Base-by-base conservation (phyloP, 2,797 vertebrate genomes). In the Pseudotriccus pelzelni region DNA sequence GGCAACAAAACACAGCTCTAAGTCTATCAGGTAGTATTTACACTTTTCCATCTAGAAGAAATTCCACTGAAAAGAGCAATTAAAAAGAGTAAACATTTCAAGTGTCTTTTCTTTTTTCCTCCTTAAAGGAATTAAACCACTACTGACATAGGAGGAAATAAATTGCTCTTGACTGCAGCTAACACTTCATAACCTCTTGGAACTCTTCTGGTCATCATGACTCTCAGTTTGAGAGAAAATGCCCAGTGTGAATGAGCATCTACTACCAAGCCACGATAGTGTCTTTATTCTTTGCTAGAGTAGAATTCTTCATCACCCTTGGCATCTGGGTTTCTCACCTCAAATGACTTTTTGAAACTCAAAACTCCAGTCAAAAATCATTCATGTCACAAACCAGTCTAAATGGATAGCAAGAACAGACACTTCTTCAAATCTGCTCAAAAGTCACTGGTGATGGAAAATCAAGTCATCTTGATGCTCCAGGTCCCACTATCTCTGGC, bases 391-490 rank as follows among this genome's bases (percentile, higher is more conserved):
- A 94, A 47, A 93, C n/a, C 2, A 30, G 37, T 43, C 37, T 34
- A 64, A 63, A 67, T 2, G 1, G 49, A 79, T 5, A 55, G 49
- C 59, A 78, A 55, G 58, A 87, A 62, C 16, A 28, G 14, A 43
- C 4, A 14, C 6, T 32, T 88, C 10, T 58, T 89, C 47, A 56
- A 73, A 82, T 47, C 18, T 94, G 28, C 21, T 80, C 56, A 58
- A 32, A 41, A 96, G 64, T 93, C 64, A 80, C 27, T 88, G 47
- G 69, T 37, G 44, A 94, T 60, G 56, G 90, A 72, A 93, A 93
- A 89, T 47, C 23, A 75, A 60, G 36, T 74, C 85, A 93, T 76
- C 87, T 77, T 95, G 80, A 75, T 79, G 69, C 69, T 92, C 55
- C 58, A 56, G 52, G 63, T 93, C 56, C 34, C 59, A 3, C 7